These are phyloP conservation scores for Calosoma granatense DNA, from an alignment of 1,140 invertebrate species.

Conservation along the genomic window DNA sequence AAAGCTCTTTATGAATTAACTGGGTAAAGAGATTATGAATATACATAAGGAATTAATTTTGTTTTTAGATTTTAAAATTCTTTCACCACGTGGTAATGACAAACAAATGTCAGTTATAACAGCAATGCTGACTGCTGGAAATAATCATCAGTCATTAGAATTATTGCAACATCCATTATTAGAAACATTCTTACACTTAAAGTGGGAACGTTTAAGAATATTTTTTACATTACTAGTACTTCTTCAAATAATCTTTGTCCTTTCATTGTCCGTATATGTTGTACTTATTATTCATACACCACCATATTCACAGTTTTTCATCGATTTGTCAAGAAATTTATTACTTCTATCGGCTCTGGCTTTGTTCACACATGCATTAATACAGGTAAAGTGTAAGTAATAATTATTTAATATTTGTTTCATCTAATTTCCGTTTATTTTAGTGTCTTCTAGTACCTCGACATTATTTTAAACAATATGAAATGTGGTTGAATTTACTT, in stretches of 20 bases:
- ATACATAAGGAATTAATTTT: constrained; percentile 7
- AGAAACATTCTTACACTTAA: constrained; percentile 37
- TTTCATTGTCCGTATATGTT: constrained; percentile 23
- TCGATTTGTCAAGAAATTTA: constrained; percentile 15
- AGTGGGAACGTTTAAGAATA: constrained; percentile 36
- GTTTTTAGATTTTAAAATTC: constrained; percentile 24
- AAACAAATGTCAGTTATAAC: constrained; percentile 31
- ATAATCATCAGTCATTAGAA: constrained; percentile 21
- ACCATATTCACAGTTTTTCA: neutral
- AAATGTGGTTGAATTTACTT: constrained; percentile 29
- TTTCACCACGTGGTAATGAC: constrained; percentile 19
- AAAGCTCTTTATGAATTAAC: too few relatives aligned
- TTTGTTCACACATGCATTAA: constrained; percentile 22
- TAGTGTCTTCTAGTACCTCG: constrained; percentile 21
- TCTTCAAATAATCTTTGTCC: constrained; percentile 25
- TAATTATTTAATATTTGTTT: constrained; percentile 12
- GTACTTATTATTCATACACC: neutral
- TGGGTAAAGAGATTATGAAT: too few relatives aligned
- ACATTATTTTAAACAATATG: constrained; percentile 26
- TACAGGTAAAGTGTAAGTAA: constrained; percentile 21
- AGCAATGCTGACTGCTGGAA: constrained; percentile 23
- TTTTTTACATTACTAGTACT: constrained; percentile 36
- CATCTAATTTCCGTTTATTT: constrained; percentile 11
- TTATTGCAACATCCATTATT: constrained; percentile 38
- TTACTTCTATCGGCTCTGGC: constrained; percentile 19